These are phyloP conservation scores for Orius insidiosus DNA, from an alignment of 1,140 invertebrate species.

Conservation along the genomic window DNA sequence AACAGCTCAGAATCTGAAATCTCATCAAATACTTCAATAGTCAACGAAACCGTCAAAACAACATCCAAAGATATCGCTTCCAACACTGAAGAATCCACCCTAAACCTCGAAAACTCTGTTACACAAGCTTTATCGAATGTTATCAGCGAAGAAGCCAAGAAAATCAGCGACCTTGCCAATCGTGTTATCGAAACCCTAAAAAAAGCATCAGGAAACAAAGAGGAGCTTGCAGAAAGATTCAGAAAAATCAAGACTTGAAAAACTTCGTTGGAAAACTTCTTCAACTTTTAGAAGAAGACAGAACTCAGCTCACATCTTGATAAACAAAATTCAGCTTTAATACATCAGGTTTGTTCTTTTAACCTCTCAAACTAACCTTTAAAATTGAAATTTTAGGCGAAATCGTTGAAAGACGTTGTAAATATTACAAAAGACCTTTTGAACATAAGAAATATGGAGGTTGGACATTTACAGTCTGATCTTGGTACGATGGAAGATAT, in stretches of 20 bases:
- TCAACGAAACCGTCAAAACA: too few relatives aligned
- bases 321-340: slow-evolving; percentile 19
- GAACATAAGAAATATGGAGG: slow-evolving; percentile 55
- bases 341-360: slow-evolving; percentile 16
- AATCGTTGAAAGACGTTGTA: slow-evolving; percentile 57
- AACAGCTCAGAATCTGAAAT: too few relatives aligned
- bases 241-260: slow-evolving; percentile 18
- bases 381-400: slow-evolving; percentile 13
- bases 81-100: too few relatives aligned
- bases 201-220: background rate
- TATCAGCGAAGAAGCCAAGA: background rate
- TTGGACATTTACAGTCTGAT: slow-evolving; percentile 51
- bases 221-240: background rate
- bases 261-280: slow-evolving; percentile 19
- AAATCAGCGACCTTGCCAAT: slow-evolving; percentile 6
- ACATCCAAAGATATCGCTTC: too few relatives aligned
- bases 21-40: too few relatives aligned
- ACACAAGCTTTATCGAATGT: too few relatives aligned
- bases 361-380: slow-evolving; percentile 1
- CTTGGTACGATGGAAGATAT: slow-evolving; percentile 48
- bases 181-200: slow-evolving; percentile 9
- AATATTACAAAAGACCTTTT: slow-evolving; percentile 56
- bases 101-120: too few relatives aligned
- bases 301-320: slow-evolving; percentile 16
- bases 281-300: slow-evolving; percentile 19